phyloP scores from a whole-genome alignment of 2,113 vertebrate species.

The Laticauda laticaudata region DNA sequence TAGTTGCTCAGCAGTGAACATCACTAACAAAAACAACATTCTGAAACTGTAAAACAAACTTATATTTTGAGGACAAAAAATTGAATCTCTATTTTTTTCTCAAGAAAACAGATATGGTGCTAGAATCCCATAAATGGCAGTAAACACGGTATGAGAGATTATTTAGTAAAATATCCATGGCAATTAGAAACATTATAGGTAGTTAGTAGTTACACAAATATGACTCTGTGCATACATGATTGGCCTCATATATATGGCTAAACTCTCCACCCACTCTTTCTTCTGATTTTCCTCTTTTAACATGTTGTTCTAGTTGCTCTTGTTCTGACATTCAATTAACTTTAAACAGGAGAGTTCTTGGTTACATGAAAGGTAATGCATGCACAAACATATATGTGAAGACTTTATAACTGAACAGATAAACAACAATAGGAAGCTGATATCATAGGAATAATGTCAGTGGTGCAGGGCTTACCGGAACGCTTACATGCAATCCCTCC shows the following conservation, averaged over 20 bases:
- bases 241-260: background rate
- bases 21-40: background rate
- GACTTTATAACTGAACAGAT: background rate
- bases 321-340: background rate
- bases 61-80: background rate
- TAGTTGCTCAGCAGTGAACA: background rate
- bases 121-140: background rate
- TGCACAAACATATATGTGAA: background rate
- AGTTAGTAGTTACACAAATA: no score
- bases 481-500: background rate
- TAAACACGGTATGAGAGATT: background rate
- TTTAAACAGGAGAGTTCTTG: background rate
- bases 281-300: background rate
- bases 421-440: background rate
- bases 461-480: background rate
- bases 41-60: background rate
- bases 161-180: background rate
- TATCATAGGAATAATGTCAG: background rate
- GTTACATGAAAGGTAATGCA: background rate
- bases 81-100: background rate
- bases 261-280: background rate
- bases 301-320: background rate
- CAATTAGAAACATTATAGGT: background rate
- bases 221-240: background rate
- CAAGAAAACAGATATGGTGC: fast-evolving